These are phyloP conservation scores for Eospalax fontanierii DNA, from an alignment of 2,797 vertebrate genomes.

Conservation along the genomic window DNA sequence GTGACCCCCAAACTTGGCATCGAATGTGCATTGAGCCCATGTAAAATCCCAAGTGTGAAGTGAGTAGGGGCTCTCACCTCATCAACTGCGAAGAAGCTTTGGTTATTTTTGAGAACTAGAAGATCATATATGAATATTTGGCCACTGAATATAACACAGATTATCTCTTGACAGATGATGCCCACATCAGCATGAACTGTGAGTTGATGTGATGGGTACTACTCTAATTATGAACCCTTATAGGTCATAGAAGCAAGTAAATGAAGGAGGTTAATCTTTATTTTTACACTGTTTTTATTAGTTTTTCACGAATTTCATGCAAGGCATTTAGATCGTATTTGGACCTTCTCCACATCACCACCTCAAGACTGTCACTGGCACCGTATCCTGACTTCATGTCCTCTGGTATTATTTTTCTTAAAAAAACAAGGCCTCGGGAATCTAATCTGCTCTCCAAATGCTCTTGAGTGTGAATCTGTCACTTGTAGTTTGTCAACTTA, in stretches of 20 bases:
- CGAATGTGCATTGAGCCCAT: not conserved
- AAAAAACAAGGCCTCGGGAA: no score
- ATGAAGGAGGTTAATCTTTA: constrained; percentile 40
- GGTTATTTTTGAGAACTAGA: constrained; percentile 27
- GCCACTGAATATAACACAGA: not conserved
- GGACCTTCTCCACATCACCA: no score
- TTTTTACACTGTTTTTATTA: no score
- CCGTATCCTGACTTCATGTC: no score
- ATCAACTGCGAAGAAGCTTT: not conserved
- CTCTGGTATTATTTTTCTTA: no score
- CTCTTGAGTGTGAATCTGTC: no score
- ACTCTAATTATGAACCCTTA: not conserved
- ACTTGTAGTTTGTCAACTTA: no score
- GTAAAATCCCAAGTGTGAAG: not conserved
- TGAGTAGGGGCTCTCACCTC: not conserved
- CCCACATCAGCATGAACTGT: not conserved
- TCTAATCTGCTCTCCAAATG: no score
- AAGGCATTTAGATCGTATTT: no score
- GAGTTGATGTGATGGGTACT: constrained; percentile 21
- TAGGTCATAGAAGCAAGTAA: constrained; percentile 47
- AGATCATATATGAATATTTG: not conserved
- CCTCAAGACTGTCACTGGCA: no score
- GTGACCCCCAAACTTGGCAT: not conserved
- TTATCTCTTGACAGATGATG: constrained; percentile 62
- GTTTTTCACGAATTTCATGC: no score